Base-by-base conservation (phyloP, 2,888 invertebrate species). In the Rhagonycha lutea region DNA sequence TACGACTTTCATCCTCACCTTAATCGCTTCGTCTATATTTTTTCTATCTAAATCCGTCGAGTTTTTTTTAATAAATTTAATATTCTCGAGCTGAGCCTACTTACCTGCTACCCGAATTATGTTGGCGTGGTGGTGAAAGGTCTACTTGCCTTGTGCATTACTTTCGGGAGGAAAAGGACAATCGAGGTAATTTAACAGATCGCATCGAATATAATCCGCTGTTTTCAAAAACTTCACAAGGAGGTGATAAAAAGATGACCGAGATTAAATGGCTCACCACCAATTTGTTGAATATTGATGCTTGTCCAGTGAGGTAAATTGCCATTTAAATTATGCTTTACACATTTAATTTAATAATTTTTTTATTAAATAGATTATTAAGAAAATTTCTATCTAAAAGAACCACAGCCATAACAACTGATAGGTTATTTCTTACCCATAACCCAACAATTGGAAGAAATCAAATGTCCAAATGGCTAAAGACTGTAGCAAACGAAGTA, bases 391-490 rank as follows among this genome's bases (percentile, higher is more conserved):
- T n/a, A 3, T 14, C n/a, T 3, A 68, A 68, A 68, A n/a, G 29
- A n/a, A 3, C 14, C 8, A 12, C n/a, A 2, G 29, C 28, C 8
- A 10, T 68, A 12, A 68, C 32, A 10, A 72, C 68, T 3, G 23
- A 72, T 14, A 4, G 67, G 14, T 61, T 70, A 60, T 70, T 74
- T 70, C 61, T 70, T 10, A 70, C 70, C 23, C 70, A 61, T 14
- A 74, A 74, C 23, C 61, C 61, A n/a, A n/a, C 12, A 14, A 28
- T 12, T 72, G 67, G 47, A 72, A 67, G 12, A 14, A 14, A 32
- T n/a, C n/a, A n/a, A n/a, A n/a, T n/a, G n/a, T n/a, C n/a, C n/a
- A n/a, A n/a, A n/a, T n/a, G n/a, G n/a, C n/a, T n/a, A n/a, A n/a
- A n/a, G n/a, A n/a, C n/a, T n/a, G n/a, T n/a, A n/a, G n/a, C n/a